phyloP scores from a whole-genome alignment of 2,888 invertebrate genomes.

The Tipula unca region DNA sequence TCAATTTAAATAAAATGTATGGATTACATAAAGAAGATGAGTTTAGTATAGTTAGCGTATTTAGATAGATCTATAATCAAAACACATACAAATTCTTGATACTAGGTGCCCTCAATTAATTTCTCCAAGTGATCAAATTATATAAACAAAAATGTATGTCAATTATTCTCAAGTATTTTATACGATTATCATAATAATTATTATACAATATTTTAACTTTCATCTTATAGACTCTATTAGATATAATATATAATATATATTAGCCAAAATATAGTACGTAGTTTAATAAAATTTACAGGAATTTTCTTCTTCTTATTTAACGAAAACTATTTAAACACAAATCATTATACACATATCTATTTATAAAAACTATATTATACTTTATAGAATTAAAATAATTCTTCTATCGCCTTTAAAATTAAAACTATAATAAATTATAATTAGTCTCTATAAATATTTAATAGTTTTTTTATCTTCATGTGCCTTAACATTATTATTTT shows the following conservation, averaged over 20 bases:
- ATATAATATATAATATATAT: too few species aligned
- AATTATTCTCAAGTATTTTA: conserved; percentile 14
- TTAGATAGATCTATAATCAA: neutral
- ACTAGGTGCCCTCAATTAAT: neutral
- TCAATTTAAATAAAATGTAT: neutral
- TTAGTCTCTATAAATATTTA: neutral
- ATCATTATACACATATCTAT: neutral
- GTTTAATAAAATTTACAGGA: conserved; percentile 8
- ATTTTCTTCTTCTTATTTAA: neutral
- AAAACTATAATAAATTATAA: neutral
- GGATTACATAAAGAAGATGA: neutral
- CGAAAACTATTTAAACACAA: neutral
- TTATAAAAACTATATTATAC: neutral
- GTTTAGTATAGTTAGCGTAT: neutral
- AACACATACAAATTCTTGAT: neutral
- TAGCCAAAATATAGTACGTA: neutral
- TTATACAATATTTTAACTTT: neutral
- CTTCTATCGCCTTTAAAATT: neutral
- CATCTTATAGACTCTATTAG: neutral
- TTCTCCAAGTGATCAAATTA: conserved; percentile 8
- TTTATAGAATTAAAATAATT: neutral
- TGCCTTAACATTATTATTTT: neutral
- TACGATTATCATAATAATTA: neutral
- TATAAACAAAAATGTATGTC: neutral
- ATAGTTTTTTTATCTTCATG: conserved; percentile 1